phyloP scores from a whole-genome alignment of 2,797 vertebrate species.

The Peromyscus attwateri region DNA sequence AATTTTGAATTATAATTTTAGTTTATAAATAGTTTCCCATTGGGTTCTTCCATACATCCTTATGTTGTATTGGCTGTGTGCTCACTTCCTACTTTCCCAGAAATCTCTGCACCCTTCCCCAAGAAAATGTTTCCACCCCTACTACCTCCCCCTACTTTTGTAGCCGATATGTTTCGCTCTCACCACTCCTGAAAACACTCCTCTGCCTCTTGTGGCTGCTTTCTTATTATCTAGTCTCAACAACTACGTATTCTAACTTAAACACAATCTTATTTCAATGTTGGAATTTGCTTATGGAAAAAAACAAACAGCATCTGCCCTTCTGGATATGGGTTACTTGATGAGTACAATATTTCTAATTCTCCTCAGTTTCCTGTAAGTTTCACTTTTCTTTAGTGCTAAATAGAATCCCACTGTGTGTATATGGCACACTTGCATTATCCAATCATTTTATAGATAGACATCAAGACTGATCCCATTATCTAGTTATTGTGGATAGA shows the following conservation, averaged over 20 bases:
- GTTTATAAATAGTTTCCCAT: neutral
- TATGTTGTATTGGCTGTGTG: neutral
- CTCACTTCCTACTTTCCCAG: neutral
- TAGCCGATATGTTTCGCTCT: neutral
- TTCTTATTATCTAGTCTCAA: too few species aligned
- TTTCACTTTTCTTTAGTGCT: neutral
- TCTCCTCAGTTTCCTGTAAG: neutral
- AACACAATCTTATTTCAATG: neutral
- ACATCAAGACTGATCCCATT: neutral
- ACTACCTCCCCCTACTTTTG: too few species aligned
- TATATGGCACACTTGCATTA: too few species aligned
- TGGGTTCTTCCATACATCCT: neutral
- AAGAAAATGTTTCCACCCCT: neutral
- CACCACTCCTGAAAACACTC: neutral
- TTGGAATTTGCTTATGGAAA: neutral
- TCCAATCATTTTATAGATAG: neutral
- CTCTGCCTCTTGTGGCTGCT: neutral
- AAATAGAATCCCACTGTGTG: neutral
- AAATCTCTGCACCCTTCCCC: neutral
- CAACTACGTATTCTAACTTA: neutral
- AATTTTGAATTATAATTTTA: neutral
- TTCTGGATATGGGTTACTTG: neutral
- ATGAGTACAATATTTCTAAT: neutral
- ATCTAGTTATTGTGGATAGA: neutral
- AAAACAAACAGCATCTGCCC: neutral